Evolutionary conservation across 2,888 invertebrate species (phyloP).

Genomic region (Cacoxenus indagator): DNA sequence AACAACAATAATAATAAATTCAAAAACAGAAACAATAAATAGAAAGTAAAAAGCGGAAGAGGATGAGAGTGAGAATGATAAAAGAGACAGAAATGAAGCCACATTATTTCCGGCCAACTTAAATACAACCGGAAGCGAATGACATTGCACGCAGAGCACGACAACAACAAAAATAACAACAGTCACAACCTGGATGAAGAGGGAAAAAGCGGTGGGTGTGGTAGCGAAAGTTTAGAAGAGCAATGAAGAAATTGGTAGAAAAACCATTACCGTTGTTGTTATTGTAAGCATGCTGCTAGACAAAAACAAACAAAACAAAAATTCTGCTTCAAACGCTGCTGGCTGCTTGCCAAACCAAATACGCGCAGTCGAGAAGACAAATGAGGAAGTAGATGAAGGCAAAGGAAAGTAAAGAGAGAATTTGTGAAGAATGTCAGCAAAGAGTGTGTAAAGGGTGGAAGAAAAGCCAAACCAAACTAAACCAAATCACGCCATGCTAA

Average conservation of each 20-base stretch:
- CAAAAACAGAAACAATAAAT: not conserved
- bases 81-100: conserved; percentile 11
- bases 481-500: not conserved
- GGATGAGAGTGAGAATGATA: not conserved
- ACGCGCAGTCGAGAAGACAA: not conserved
- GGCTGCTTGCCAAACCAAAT: conserved; percentile 6
- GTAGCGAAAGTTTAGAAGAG: not conserved
- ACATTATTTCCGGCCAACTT: conserved; percentile 19
- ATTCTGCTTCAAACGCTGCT: not conserved
- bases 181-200: too few species aligned
- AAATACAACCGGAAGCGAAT: conserved; percentile 19
- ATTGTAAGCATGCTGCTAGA: not conserved
- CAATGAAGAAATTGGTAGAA: not conserved
- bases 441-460: not conserved
- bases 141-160: conserved; percentile 16
- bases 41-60: not conserved
- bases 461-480: not conserved
- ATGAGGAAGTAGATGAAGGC: not conserved
- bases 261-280: too few species aligned
- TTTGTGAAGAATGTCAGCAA: not conserved
- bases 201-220: not conserved
- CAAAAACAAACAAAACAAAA: not conserved
- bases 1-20: too few species aligned
- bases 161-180: not conserved
- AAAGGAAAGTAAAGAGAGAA: not conserved